phyloP scores from a whole-genome alignment of 2,888 invertebrate species.

The Papilio gigon region DNA sequence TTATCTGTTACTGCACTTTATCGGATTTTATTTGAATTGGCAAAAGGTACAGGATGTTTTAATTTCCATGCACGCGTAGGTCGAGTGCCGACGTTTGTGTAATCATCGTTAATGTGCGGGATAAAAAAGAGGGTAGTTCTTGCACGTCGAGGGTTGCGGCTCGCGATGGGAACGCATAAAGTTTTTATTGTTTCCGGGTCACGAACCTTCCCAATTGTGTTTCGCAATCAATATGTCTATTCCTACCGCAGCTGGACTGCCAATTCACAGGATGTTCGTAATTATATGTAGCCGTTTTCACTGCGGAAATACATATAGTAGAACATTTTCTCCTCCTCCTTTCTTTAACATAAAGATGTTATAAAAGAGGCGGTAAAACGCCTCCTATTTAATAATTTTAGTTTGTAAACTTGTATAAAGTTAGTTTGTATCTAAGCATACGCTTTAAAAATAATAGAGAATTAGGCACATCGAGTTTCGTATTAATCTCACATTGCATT shows the following conservation, averaged over 20 bases:
- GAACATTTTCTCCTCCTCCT: background rate
- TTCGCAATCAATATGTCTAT: constrained; percentile 67
- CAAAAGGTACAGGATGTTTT: background rate
- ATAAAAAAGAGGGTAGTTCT: constrained; percentile 31
- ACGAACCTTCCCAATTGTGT: constrained; percentile 67
- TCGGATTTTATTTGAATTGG: no score
- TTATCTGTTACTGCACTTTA: no score
- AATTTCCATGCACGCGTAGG: constrained; percentile 5
- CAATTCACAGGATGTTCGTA: constrained; percentile 15
- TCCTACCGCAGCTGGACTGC: constrained; percentile 23
- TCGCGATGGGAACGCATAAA: constrained; percentile 56
- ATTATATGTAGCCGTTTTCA: background rate
- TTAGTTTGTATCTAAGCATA: no score
- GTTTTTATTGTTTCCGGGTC: constrained; percentile 76
- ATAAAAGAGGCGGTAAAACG: no score
- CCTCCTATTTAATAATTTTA: no score
- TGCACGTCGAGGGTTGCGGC: constrained; percentile 21
- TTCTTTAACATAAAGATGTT: background rate
- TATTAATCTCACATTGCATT: background rate
- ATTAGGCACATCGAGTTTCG: background rate
- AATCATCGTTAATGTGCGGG: constrained; percentile 32
- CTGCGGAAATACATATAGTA: background rate
- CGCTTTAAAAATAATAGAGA: background rate
- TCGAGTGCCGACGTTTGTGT: constrained; percentile 20
- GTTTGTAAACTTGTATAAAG: no score